Evolutionary conservation across 2,797 vertebrate genomes (phyloP).

Genomic region (Taeniopygia guttata): DNA sequence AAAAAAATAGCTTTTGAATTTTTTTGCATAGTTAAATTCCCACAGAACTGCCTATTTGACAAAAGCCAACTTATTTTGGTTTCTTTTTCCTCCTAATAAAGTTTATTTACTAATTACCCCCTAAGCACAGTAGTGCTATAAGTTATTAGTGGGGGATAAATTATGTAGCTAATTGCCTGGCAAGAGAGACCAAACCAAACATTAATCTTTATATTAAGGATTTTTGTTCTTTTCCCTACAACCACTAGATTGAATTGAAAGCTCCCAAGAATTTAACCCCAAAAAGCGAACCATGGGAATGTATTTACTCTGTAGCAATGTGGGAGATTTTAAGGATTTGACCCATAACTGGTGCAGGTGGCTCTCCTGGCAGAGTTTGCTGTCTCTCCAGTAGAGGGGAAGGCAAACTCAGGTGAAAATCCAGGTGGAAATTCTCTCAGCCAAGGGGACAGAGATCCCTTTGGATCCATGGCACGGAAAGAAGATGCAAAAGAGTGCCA

Average conservation of each 20-base stretch:
- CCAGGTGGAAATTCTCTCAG: not conserved
- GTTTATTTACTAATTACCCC: constrained; percentile 1
- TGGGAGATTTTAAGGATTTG: not conserved
- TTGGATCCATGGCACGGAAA: not conserved
- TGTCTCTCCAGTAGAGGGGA: not conserved
- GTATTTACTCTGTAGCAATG: not conserved
- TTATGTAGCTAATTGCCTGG: constrained; percentile 6
- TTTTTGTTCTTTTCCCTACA: not conserved
- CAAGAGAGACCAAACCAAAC: constrained; percentile 2
- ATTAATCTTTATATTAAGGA: not conserved
- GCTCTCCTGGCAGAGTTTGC: not conserved
- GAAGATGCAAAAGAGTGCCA: not conserved
- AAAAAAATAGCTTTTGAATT: not conserved
- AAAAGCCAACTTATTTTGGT: not conserved
- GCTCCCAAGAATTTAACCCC: not conserved
- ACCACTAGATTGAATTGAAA: not conserved
- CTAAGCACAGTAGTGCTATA: not conserved
- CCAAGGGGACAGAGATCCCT: not conserved
- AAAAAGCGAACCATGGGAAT: not conserved
- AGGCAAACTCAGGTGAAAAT: not conserved
- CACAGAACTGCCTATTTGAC: not conserved
- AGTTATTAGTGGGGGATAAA: constrained; percentile 20
- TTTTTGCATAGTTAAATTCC: not conserved
- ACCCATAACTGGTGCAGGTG: not conserved
- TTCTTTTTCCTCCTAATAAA: not conserved